Base-by-base conservation (phyloP, 1,140 invertebrate species). In the Euglossa dilemma region DNA sequence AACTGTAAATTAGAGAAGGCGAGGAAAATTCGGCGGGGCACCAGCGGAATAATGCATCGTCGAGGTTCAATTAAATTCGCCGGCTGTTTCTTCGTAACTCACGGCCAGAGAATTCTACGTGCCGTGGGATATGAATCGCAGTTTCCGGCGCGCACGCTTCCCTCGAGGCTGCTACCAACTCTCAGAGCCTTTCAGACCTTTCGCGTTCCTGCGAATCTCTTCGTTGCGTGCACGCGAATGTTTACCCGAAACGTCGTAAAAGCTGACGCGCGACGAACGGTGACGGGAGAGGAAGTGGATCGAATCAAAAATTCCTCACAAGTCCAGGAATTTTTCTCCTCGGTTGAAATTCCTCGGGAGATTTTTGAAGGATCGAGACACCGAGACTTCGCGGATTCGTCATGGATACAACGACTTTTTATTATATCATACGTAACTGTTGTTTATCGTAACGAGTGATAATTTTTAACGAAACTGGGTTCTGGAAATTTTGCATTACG, bases 41-140 rank as follows among this genome's bases (percentile, higher is more conserved):
- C 18, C 18, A 18, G 6, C 23, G 56, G 77, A 80, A 80, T 80
- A 80, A 80, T 72, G 69, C 78, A 54, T 80, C 70, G 78, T 80
- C 70, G 47, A 64, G 69, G 78, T 80, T 47, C 70, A 73, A 73
- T 80, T 80, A 73, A 80, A 80, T 80, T 80, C 14, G 36, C 70
- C 45, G 57, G 63, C 50, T 80, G 59, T 73, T 80, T 80, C 69
- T 73, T 73, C 69, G 23, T 36, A 47, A 14, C 45, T 52, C 16
- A 8, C n/a, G 9, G 47, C 2, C 25, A 25, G 28, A 2, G 47
- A 61, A 63, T 63, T 72, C 54, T 7, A 9, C 56, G 45, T 25
- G 47, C 47, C 47, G 78, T 54, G 50, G 47, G n/a, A 57, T 67
- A 57, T 14, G 75, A 78, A 78, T 77, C 20, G 50, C 63, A 80